Base-by-base conservation (phyloP, 2,888 invertebrate species). In the Anoplius nigerrimus region DNA sequence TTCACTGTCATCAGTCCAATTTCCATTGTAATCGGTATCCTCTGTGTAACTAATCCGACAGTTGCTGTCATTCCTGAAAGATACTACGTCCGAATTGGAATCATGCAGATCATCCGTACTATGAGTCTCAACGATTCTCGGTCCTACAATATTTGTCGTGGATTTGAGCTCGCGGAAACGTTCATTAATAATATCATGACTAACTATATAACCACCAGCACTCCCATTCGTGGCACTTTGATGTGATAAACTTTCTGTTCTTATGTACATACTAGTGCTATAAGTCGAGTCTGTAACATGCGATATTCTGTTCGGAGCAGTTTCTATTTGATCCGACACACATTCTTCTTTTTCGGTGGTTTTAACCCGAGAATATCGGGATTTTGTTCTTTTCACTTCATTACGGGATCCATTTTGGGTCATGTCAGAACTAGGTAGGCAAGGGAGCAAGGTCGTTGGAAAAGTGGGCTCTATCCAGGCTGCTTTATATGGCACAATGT, bases 401-500 rank as follows among this genome's bases (percentile, higher is more conserved):
- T 34, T 13, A 6, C 34, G 34, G n/a, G 18, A 22, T n/a, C 11
- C 56, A 16, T 18, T 58, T 27, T 48, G 56, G 3, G 27, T 18
- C 18, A 42, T n/a, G 11, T 24, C 45, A 16, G 51, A 3, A 2
- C 51, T 45, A 27, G 67, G 18, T 18, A 72, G 20, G 34, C 53
- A 58, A 18, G 63, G 65, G 56, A 56, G 5, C 24, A 66, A 34
- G 5, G 22, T 66, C 18, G 63, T 18, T 54, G 74, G 56, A 15
- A 79, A 72, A 6, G 67, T 74, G 21, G 92, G 91, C 87, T 95
- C 95, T 34, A 95, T 88, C 96, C 96, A 96, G 0, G 95, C 95
- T 0, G 93, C 93, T 89, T 95, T 95, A 82, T 95, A 96, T 21
- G 94, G 92, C 4, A 96, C 95, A 72, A 96, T 94, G 85, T 95